These are phyloP conservation scores for Diacarnus erythraeanus DNA, from an alignment of 37 sponge, comb jelly and placozoan species.

Conservation along the genomic window DNA sequence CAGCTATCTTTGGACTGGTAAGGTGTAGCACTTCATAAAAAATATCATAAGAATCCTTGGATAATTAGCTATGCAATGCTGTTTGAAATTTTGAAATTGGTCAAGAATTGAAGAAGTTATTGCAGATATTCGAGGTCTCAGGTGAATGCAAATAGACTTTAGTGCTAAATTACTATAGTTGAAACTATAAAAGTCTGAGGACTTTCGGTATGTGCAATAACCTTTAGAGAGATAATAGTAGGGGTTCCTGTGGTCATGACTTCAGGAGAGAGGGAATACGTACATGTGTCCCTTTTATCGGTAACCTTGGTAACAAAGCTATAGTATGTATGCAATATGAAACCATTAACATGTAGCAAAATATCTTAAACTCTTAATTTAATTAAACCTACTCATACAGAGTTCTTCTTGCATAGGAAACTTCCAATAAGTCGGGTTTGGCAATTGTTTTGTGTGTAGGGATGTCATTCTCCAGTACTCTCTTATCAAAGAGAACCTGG, in stretches of 20 bases:
- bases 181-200: no score
- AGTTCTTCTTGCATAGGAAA: slow-evolving; percentile 30
- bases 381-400: slow-evolving; percentile 20
- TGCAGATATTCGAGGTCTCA: no score
- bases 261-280: slow-evolving; percentile 39
- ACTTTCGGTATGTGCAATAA: not conserved
- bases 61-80: no score
- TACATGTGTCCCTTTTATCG: slow-evolving; percentile 18
- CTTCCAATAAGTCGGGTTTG: slow-evolving; percentile 11
- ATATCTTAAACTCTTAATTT: not conserved
- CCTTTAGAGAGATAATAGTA: slow-evolving; percentile 30
- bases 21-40: no score
- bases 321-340: no score
- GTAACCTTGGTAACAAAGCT: slow-evolving; percentile 48
- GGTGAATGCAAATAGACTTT: no score
- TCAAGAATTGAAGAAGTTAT: no score
- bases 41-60: no score
- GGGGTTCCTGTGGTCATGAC: slow-evolving; percentile 8
- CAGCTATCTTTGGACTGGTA: no score
- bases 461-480: not conserved
- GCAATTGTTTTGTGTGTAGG: not conserved
- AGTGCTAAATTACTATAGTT: no score
- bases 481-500: not conserved
- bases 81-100: no score
- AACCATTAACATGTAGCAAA: no score